Base-by-base conservation (phyloP, 1,140 invertebrate species). In the Aphaenogaster floridana region DNA sequence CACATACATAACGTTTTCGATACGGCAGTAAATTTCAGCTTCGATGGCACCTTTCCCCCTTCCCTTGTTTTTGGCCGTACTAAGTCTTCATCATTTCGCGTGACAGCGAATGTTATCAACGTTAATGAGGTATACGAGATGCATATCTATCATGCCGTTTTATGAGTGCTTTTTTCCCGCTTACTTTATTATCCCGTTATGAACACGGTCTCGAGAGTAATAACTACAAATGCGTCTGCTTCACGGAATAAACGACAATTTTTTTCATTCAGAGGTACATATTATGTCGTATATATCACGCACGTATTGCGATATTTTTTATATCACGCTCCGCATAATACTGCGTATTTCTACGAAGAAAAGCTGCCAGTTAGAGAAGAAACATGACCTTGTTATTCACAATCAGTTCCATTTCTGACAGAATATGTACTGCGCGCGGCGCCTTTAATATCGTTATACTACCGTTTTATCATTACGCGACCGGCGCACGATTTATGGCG, bases 151-250 rank as follows among this genome's bases (percentile, higher is more conserved):
- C 66, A 66, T 34, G 66, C 15, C 64, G 48, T 71, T 81, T 81
- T 81, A 71, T 54, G n/a, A 9, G 39, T 39, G 48, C 21, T 36
- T 81, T 59, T 80, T 57, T 57, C 36, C 39, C 66, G 66, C 50
- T 71, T 52, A 63, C 63, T 81, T 81, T 81, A 81, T 81, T 81
- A 81, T 71, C 52, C 50, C 50, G 64, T 81, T 81, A 81, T 81
- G 39, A 81, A 81, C 66, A 71, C 21, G 79, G 79, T 81, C 79
- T 71, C 79, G 52, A 71, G 79, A 81, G 79, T 81, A 81, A 81
- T 81, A 81, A 81, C 66, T 71, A 81, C 79, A 81, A 71, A 81
- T 81, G 79, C 79, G 64, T 81, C 79, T 45, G 66, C 52, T 81
- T 45, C 50, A 45, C n/a, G 50, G 52, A 81, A 81, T 81, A 71